These are phyloP conservation scores for Meles meles DNA, from an alignment of 2,113 vertebrate genomes.

Conservation along the genomic window DNA sequence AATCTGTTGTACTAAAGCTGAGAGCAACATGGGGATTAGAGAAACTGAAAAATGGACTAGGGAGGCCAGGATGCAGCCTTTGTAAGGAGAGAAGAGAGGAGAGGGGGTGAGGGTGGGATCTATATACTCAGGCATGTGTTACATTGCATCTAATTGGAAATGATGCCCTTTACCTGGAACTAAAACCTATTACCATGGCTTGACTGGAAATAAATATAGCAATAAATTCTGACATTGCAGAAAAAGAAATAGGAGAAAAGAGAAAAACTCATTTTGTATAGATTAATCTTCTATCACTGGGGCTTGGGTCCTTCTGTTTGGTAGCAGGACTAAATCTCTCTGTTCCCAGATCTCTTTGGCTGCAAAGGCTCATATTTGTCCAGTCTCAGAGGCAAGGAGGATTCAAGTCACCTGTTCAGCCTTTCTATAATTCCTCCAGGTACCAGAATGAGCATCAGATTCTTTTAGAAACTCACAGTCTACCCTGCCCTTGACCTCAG, in stretches of 20 bases:
- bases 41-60: background rate
- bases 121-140: background rate
- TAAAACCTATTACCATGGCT: background rate
- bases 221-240: background rate
- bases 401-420: background rate
- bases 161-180: background rate
- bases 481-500: background rate
- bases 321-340: background rate
- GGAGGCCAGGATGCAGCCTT: background rate
- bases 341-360: background rate
- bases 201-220: background rate
- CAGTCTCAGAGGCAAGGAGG: background rate
- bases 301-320: background rate
- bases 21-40: background rate
- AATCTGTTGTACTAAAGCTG: background rate
- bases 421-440: background rate
- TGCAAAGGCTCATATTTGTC: background rate
- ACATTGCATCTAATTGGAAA: background rate
- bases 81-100: background rate
- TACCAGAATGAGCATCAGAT: background rate
- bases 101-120: too few species aligned
- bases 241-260: background rate
- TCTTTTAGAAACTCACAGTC: background rate
- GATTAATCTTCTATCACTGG: background rate
- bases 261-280: background rate